Evolutionary conservation across 2,888 invertebrate genomes (phyloP).

Genomic region (Bembecia ichneumoniformis): DNA sequence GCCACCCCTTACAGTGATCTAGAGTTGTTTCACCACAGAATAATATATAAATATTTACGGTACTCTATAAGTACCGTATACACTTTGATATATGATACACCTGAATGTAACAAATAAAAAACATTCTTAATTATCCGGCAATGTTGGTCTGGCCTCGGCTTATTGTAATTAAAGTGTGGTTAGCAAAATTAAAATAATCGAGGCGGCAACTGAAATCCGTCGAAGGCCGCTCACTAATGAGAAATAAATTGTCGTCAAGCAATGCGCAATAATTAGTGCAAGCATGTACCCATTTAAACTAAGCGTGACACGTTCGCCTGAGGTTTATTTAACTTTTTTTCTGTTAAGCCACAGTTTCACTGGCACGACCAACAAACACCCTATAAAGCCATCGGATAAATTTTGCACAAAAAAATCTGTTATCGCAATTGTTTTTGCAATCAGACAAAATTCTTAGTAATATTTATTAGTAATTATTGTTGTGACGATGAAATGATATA

Average conservation of each 20-base stretch:
- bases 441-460: too few species aligned
- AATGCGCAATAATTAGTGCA: constrained; percentile 56
- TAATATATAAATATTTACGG: too few species aligned
- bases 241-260: constrained; percentile 68
- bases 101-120: background rate
- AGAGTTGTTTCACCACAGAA: too few species aligned
- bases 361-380: constrained; percentile 1
- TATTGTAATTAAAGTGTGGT: constrained; percentile 67
- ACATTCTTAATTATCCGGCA: constrained; percentile 14
- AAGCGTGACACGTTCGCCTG: constrained; percentile 43
- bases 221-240: constrained; percentile 58
- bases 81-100: too few species aligned
- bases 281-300: constrained; percentile 46
- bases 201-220: constrained; percentile 52
- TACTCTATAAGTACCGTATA: too few species aligned
- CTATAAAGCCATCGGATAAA: too few species aligned
- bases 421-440: too few species aligned
- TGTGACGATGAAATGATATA: too few species aligned
- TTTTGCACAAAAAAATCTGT: too few species aligned
- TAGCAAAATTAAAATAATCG: constrained; percentile 68
- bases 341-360: constrained; percentile 28
- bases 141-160: constrained; percentile 26
- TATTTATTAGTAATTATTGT: too few species aligned
- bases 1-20: too few species aligned
- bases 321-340: constrained; percentile 29